A percentile compares a stretch with the other conserved stretches of the same genome.
These are phyloP conservation scores for Heteromormyrus szaboi DNA, from an alignment of 2,797 vertebrate genomes.

Conservation along the genomic window DNA sequence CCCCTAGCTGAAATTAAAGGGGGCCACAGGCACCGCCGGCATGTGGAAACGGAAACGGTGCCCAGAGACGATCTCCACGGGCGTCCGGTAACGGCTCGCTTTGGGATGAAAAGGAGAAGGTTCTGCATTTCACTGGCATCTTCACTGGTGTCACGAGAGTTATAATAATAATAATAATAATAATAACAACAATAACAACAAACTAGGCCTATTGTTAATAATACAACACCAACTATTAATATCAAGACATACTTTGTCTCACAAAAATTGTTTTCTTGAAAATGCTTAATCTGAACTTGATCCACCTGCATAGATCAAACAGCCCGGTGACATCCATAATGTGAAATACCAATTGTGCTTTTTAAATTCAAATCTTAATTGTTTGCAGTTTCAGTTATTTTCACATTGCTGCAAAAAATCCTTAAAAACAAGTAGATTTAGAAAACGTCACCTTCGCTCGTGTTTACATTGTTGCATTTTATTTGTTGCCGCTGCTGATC, in stretches of 20 bases:
- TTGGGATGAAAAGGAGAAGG: neutral
- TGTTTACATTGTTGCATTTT: neutral
- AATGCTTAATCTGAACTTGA: neutral
- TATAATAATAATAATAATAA: neutral
- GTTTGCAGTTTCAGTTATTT: neutral
- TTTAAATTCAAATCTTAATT: neutral
- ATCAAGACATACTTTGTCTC: neutral
- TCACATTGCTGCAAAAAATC: neutral
- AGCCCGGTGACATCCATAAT: neutral
- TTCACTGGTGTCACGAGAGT: neutral
- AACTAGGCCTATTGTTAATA: neutral
- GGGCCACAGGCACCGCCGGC: constrained; percentile 37
- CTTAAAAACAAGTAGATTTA: neutral
- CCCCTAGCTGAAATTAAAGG: constrained; percentile 63
- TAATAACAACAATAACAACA: neutral
- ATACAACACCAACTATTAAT: neutral
- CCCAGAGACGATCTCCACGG: constrained; percentile 43
- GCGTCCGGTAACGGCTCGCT: neutral
- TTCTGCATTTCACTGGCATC: neutral
- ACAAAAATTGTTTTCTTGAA: neutral
- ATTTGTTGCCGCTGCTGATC: neutral
- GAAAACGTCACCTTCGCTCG: neutral
- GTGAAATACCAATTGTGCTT: neutral
- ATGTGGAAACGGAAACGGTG: constrained; percentile 25
- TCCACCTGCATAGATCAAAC: neutral